phyloP scores from a whole-genome alignment of 2,797 vertebrate species.

The Schizopygopsis pylzovi region DNA sequence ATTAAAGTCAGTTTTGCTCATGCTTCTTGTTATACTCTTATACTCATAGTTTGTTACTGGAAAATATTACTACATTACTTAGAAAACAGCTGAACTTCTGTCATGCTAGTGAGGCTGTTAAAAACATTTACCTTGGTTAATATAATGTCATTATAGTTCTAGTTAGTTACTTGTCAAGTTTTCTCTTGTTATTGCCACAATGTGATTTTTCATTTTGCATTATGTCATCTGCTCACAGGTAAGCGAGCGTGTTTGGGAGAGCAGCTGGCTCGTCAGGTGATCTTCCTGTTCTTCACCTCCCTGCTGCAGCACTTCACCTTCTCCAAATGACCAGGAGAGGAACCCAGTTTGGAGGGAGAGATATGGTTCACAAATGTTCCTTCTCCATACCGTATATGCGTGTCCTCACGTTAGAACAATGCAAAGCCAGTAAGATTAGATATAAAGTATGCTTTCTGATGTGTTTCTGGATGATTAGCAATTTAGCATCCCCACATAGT shows the following conservation, averaged over 20 bases:
- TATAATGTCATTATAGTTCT: neutral
- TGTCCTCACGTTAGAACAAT: constrained; percentile 32
- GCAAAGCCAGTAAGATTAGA: neutral
- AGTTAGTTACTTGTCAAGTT: too few species aligned
- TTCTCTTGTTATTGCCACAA: neutral
- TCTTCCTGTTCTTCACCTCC: constrained; percentile 62
- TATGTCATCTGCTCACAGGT: constrained; percentile 37
- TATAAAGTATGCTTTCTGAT: neutral
- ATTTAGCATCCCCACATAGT: neutral
- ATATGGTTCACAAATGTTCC: constrained; percentile 40
- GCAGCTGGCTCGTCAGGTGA: constrained; percentile 59
- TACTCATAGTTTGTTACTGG: too few species aligned
- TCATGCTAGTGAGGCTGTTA: too few species aligned
- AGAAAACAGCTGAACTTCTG: too few species aligned
- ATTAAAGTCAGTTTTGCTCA: too few species aligned
- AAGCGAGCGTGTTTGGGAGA: constrained; percentile 63
- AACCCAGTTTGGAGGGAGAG: constrained; percentile 49
- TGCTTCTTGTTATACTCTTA: too few species aligned
- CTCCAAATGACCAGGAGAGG: constrained; percentile 53
- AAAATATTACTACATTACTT: too few species aligned
- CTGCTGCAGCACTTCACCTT: constrained; percentile 62
- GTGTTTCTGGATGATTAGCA: neutral
- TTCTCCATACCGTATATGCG: neutral
- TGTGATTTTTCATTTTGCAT: neutral
- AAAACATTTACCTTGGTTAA: too few species aligned